A percentile compares a stretch with the other conserved stretches of the same genome.
Conservation (phyloP, 2,888 invertebrate genomes). For the Tanaodytes sp. region DNA sequence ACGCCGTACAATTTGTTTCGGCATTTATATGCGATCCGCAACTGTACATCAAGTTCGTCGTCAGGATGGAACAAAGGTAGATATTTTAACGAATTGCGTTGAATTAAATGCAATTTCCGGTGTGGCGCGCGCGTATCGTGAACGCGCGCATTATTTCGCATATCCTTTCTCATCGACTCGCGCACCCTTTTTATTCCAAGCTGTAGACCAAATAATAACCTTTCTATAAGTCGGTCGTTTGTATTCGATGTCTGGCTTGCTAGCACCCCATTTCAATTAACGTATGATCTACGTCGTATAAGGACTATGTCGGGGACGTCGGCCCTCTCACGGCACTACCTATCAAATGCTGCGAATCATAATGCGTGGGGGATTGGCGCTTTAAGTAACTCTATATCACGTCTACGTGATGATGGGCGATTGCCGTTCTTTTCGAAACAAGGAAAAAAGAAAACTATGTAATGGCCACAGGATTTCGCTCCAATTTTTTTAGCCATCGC, state of each 20-base stretch:
- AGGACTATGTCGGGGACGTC: constrained; percentile 58
- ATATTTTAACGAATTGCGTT: too few relatives aligned
- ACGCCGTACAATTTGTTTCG: constrained; percentile 23
- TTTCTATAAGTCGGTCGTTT: constrained; percentile 73
- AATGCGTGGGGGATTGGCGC: constrained; percentile 68
- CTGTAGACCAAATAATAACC: constrained; percentile 70
- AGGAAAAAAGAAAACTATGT: constrained; percentile 58
- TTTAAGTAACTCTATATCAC: constrained; percentile 73
- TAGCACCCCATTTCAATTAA: constrained; percentile 73
- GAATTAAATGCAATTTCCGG: too few relatives aligned
- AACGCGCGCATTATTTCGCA: constrained; percentile 45
- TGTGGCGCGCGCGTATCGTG: not conserved
- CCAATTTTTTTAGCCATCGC: constrained; percentile 54
- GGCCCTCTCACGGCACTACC: constrained; percentile 61
- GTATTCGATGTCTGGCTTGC: constrained; percentile 70
- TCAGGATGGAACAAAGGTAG: too few relatives aligned
- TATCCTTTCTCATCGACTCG: constrained; percentile 31
- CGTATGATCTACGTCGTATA: constrained; percentile 73
- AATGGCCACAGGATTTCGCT: constrained; percentile 7
- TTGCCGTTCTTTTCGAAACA: constrained; percentile 57
- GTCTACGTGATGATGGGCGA: constrained; percentile 69
- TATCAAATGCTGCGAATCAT: constrained; percentile 66
- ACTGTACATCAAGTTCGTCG: too few relatives aligned
- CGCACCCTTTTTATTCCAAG: constrained; percentile 48
- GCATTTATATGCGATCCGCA: not conserved